phyloP scores from a whole-genome alignment of 2,888 invertebrate species.

The Amphiduros pacificus region DNA sequence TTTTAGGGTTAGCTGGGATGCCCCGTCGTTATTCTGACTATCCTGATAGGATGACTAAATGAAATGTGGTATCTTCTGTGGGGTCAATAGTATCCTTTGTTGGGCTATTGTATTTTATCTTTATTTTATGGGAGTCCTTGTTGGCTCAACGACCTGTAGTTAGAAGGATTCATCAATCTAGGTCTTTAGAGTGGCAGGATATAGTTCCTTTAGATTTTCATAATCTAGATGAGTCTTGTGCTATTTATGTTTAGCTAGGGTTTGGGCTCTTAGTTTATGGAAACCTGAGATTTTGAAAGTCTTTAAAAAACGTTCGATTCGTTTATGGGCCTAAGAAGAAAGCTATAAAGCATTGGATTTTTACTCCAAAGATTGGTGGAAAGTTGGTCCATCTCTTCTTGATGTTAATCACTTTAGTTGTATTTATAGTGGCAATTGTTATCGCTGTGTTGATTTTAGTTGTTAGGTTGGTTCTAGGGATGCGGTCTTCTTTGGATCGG shows the following conservation, averaged over 20 bases:
- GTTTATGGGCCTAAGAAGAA: too few species aligned
- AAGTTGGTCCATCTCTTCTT: too few species aligned
- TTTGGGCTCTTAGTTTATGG: too few species aligned
- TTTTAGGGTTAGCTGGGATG: slow-evolving; percentile 72
- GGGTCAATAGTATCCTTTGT: slow-evolving; percentile 36
- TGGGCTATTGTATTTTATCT: slow-evolving; percentile 35
- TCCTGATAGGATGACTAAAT: slow-evolving; percentile 65
- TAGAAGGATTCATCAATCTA: slow-evolving; percentile 20
- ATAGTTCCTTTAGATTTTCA: slow-evolving; percentile 34
- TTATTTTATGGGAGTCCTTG: slow-evolving; percentile 38
- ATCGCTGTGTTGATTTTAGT: slow-evolving; percentile 16
- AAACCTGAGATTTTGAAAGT: too few species aligned
- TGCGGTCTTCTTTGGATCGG: slow-evolving; percentile 21
- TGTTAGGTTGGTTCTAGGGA: slow-evolving; percentile 9
- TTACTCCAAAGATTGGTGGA: too few species aligned
- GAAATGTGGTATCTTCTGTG: slow-evolving; percentile 38
- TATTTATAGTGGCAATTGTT: too few species aligned
- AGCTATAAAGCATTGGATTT: too few species aligned
- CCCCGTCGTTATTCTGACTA: slow-evolving; percentile 78
- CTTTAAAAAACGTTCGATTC: too few species aligned
- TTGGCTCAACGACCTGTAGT: slow-evolving; percentile 33
- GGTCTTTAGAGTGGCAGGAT: slow-evolving; percentile 35
- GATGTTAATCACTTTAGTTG: too few species aligned
- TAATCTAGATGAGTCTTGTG: slow-evolving; percentile 28
- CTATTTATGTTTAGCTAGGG: too few species aligned